Evolutionary conservation across 2,888 invertebrate genomes (phyloP).

Genomic region (Dioctria linearis): DNA sequence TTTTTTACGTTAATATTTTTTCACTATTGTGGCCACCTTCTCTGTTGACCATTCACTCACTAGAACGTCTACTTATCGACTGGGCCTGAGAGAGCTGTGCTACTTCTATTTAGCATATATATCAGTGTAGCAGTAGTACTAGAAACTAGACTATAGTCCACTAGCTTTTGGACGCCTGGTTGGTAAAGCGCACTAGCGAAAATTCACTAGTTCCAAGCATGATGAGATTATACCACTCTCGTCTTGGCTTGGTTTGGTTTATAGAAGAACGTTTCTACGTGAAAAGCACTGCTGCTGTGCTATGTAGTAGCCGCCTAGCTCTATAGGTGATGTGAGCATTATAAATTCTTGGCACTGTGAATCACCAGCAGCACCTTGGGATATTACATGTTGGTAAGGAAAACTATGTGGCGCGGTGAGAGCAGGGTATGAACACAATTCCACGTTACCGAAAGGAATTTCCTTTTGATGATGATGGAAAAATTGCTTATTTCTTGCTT

Average conservation of each 20-base stretch:
- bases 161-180: not conserved
- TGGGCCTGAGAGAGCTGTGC: slow-evolving; percentile 71
- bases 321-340: slow-evolving; percentile 78
- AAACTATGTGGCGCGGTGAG: not conserved
- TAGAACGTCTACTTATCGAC: slow-evolving; percentile 81
- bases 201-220: slow-evolving; percentile 70
- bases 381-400: not conserved
- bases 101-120: slow-evolving; percentile 27
- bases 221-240: not conserved
- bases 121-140: too few species aligned
- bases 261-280: not conserved
- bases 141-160: too few species aligned
- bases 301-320: too few species aligned
- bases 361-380: slow-evolving; percentile 15
- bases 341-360: slow-evolving; percentile 49
- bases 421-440: not conserved
- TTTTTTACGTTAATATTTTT: slow-evolving; percentile 75
- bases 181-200: slow-evolving; percentile 80
- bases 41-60: slow-evolving; percentile 71
- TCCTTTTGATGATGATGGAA: slow-evolving; percentile 50
- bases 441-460: slow-evolving; percentile 27
- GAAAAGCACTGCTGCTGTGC: slow-evolving; percentile 66
- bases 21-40: slow-evolving; percentile 83
- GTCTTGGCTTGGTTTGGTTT: too few species aligned
- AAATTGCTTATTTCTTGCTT: slow-evolving; percentile 20